Evolutionary conservation across 2,888 invertebrate species (phyloP).

Genomic region (Ptilodon capucinus): DNA sequence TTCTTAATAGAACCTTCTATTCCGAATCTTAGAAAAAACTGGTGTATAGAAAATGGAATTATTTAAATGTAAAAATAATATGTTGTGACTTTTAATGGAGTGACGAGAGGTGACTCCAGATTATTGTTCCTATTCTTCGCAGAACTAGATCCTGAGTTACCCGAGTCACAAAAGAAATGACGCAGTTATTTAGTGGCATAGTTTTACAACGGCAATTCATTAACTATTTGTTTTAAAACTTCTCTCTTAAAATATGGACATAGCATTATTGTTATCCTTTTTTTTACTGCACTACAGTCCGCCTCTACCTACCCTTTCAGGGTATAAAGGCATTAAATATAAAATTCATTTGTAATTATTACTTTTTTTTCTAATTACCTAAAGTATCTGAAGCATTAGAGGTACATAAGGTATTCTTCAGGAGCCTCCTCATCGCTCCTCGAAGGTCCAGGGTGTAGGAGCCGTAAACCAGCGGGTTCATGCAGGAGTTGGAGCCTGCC

Average conservation of each 20-base stretch:
- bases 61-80: background rate
- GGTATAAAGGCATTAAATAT: too few species aligned
- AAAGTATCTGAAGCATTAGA: conserved; percentile 54
- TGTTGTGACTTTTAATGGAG: conserved; percentile 50
- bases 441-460: conserved; percentile 81
- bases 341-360: too few species aligned
- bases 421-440: conserved; percentile 40
- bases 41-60: too few species aligned
- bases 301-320: too few species aligned
- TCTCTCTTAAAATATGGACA: too few species aligned
- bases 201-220: too few species aligned
- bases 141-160: conserved; percentile 60
- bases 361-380: conserved; percentile 24
- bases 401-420: conserved; percentile 57
- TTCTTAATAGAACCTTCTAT: too few species aligned
- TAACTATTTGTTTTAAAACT: too few species aligned
- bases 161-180: conserved; percentile 33
- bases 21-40: too few species aligned
- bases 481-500: conserved; percentile 91
- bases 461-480: conserved; percentile 91
- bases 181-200: too few species aligned
- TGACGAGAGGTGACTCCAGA: conserved; percentile 43
- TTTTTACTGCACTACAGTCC: too few species aligned
- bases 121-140: conserved; percentile 51
- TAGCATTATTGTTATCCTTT: too few species aligned